These are phyloP conservation scores for Drosophila prolongata DNA, from an alignment of 2,888 invertebrate genomes.

Conservation along the genomic window DNA sequence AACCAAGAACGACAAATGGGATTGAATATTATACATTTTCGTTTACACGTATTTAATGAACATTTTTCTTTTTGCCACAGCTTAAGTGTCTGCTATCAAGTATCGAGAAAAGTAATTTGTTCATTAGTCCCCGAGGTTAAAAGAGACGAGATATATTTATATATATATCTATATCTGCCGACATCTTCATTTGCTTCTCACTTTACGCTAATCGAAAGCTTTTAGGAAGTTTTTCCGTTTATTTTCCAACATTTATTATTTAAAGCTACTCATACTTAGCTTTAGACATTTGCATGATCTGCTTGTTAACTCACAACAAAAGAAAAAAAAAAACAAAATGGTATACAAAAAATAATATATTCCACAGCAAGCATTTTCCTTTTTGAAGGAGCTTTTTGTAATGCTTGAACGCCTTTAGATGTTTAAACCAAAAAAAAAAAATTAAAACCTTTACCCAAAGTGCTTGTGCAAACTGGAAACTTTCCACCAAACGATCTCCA, in stretches of 20 bases:
- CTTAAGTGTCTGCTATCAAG: slow-evolving; percentile 35
- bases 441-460: slow-evolving; percentile 15
- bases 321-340: slow-evolving; percentile 7
- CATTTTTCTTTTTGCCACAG: slow-evolving; percentile 81
- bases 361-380: slow-evolving; percentile 45
- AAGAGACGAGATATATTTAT: slow-evolving; percentile 33
- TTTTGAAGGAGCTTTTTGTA: slow-evolving; percentile 67
- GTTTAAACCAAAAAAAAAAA: slow-evolving; percentile 2
- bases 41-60: slow-evolving; percentile 85
- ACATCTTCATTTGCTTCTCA: slow-evolving; percentile 44
- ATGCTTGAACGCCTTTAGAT: slow-evolving; percentile 67
- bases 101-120: slow-evolving; percentile 76
- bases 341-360: slow-evolving; percentile 20
- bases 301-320: slow-evolving; percentile 54
- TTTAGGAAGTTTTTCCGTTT: slow-evolving; percentile 39
- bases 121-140: slow-evolving; percentile 69
- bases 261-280: slow-evolving; percentile 52
- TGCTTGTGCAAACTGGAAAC: slow-evolving; percentile 44
- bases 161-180: slow-evolving; percentile 15
- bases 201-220: slow-evolving; percentile 33
- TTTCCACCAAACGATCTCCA: slow-evolving; percentile 41
- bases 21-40: slow-evolving; percentile 86
- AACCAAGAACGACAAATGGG: slow-evolving; percentile 77
- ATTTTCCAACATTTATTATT: slow-evolving; percentile 32
- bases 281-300: slow-evolving; percentile 63